Percentiles rank a stretch among this genome's conserved stretches.
Evolutionary conservation across 2,888 invertebrate species (phyloP).

Genomic region (Drosophila lacicola): DNA sequence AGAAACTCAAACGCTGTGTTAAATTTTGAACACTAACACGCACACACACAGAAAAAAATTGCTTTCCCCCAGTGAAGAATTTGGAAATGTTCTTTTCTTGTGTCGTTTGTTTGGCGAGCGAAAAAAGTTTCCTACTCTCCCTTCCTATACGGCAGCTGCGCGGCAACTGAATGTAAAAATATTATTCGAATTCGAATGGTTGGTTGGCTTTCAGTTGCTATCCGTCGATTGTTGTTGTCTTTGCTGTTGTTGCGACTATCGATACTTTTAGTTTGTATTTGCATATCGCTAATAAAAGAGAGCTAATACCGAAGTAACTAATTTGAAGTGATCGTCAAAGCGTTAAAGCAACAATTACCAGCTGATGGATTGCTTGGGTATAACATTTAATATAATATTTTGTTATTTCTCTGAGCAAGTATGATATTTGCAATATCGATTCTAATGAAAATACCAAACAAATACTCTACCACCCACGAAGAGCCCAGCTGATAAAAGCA

Average conservation of each 20-base stretch:
- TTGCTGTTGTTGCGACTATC: constrained; percentile 27
- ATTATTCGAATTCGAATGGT: constrained; percentile 61
- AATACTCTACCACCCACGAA: constrained; percentile 17
- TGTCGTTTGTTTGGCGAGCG: constrained; percentile 62
- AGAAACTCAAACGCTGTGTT: constrained; percentile 49
- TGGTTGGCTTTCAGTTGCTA: constrained; percentile 41
- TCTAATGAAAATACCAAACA: constrained; percentile 16
- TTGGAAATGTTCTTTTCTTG: constrained; percentile 73
- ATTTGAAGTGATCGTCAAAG: neutral
- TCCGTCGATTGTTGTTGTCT: constrained; percentile 35
- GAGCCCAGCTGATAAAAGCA: constrained; percentile 25
- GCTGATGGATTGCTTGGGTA: neutral
- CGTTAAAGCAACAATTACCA: neutral
- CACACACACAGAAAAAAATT: constrained; percentile 78
- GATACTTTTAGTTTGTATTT: constrained; percentile 23
- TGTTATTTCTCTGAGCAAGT: neutral
- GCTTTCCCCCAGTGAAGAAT: constrained; percentile 67
- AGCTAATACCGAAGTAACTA: neutral
- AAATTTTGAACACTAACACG: constrained; percentile 61
- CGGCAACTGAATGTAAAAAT: constrained; percentile 71
- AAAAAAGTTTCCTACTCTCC: constrained; percentile 64
- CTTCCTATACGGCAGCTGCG: constrained; percentile 72
- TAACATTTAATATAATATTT: neutral
- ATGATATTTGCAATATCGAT: constrained; percentile 18
- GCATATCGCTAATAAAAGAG: neutral